A percentile compares a stretch with the other conserved stretches of the same genome.
phyloP scores from a whole-genome alignment of 2,888 invertebrate genomes.

The Amphipoea lucens region DNA sequence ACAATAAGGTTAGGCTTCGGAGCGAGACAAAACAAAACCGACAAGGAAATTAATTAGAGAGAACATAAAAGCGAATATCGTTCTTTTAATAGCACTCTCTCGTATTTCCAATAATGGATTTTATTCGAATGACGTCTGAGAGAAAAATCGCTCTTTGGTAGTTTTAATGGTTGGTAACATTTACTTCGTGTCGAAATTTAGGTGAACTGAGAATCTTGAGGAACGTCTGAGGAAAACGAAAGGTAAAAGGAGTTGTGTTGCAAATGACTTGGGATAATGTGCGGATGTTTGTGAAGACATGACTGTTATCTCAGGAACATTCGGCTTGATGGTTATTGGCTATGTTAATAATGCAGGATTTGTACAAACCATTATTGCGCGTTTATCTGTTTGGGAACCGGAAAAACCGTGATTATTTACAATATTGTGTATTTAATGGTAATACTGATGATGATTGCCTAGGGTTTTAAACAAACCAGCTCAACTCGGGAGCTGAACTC shows the following conservation, averaged over 20 bases:
- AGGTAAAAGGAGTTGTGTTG: slow-evolving; percentile 66
- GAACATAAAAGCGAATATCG: slow-evolving; percentile 53
- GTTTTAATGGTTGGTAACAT: slow-evolving; percentile 40
- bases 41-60: slow-evolving; percentile 58
- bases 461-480: background rate
- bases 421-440: slow-evolving; percentile 1
- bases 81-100: slow-evolving; percentile 48
- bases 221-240: slow-evolving; percentile 51
- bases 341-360: slow-evolving; percentile 61
- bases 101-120: slow-evolving; percentile 57
- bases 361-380: slow-evolving; percentile 32
- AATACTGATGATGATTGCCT: slow-evolving; percentile 7
- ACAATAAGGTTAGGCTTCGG: slow-evolving; percentile 56
- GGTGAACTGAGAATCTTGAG: slow-evolving; percentile 34
- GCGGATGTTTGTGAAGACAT: slow-evolving; percentile 69
- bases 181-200: slow-evolving; percentile 45
- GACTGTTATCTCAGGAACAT: slow-evolving; percentile 65
- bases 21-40: slow-evolving; percentile 56
- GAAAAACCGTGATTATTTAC: slow-evolving; percentile 12
- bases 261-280: slow-evolving; percentile 71
- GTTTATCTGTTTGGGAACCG: slow-evolving; percentile 38
- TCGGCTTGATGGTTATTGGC: slow-evolving; percentile 68
- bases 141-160: slow-evolving; percentile 46
- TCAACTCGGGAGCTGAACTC: background rate
- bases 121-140: slow-evolving; percentile 36